Conservation (phyloP, 1,140 invertebrate species). For the Aphelenchoides avenae region DNA sequence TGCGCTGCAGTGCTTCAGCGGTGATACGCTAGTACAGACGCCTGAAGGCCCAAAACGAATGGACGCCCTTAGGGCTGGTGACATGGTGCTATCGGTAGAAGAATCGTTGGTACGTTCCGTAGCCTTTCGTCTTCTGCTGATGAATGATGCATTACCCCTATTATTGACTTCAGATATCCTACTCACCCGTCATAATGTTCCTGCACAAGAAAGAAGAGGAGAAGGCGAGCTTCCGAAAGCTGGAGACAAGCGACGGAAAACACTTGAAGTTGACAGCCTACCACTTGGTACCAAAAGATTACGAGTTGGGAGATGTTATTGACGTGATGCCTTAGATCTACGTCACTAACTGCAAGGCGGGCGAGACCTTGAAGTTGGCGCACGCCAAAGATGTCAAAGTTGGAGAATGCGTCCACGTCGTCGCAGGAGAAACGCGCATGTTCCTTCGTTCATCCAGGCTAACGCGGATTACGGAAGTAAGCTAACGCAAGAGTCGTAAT, state of each 20-base stretch:
- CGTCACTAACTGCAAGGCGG: conserved; percentile 16
- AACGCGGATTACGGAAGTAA: neutral
- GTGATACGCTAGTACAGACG: conserved; percentile 38
- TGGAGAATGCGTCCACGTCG: conserved; percentile 35
- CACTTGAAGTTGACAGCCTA: conserved; percentile 32
- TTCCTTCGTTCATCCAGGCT: neutral
- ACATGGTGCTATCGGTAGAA: conserved; percentile 42
- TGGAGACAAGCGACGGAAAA: conserved; percentile 20
- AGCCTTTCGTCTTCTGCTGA: conserved; percentile 16
- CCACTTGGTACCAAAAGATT: conserved; percentile 29
- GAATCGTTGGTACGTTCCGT: conserved; percentile 14
- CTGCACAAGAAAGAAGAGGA: conserved; percentile 34
- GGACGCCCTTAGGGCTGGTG: conserved; percentile 37
- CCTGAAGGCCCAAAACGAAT: conserved; percentile 34
- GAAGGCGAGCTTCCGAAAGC: conserved; percentile 16
- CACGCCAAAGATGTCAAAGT: conserved; percentile 26
- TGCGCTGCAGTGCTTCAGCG: conserved; percentile 38
- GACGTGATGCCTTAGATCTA: neutral
- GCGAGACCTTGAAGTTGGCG: conserved; percentile 16
- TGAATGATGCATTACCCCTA: neutral
- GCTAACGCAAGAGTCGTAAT: conserved; percentile 1
- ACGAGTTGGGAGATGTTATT: conserved; percentile 1
- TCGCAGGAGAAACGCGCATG: conserved; percentile 6
- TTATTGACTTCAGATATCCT: conserved; percentile 31
- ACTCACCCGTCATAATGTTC: conserved; percentile 45